These are phyloP conservation scores for Drosophila willistoni DNA, from an alignment of 1,140 invertebrate genomes.

Conservation along the genomic window DNA sequence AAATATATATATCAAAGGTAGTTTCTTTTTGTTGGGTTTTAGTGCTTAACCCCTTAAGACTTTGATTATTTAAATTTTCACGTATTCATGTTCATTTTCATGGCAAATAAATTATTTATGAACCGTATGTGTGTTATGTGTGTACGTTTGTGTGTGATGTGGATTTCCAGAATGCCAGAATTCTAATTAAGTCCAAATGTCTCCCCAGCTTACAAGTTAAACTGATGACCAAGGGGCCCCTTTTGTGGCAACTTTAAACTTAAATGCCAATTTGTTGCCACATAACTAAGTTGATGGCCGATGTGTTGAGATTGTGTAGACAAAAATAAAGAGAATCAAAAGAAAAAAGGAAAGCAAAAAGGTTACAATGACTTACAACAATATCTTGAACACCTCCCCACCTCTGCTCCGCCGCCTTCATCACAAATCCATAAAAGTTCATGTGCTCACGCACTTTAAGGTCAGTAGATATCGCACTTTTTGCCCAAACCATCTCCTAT, in stretches of 20 bases:
- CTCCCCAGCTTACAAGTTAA: constrained; percentile 49
- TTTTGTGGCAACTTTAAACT: constrained; percentile 9
- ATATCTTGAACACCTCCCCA: background rate
- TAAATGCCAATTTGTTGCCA: constrained; percentile 14
- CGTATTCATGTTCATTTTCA: constrained; percentile 49
- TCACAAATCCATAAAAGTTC: constrained; percentile 1
- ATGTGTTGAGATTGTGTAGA: constrained; percentile 49
- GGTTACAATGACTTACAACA: constrained; percentile 53
- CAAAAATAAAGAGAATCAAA: constrained; percentile 37
- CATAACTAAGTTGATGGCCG: constrained; percentile 25
- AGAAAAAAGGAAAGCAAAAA: constrained; percentile 22
- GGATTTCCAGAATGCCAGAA: constrained; percentile 37
- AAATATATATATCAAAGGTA: background rate
- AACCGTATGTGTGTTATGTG: constrained; percentile 31
- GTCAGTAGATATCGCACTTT: constrained; percentile 27
- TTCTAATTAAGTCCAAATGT: constrained; percentile 74
- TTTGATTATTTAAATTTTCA: constrained; percentile 78
- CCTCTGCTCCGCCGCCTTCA: too few species aligned
- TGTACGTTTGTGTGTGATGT: constrained; percentile 26
- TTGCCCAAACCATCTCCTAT: constrained; percentile 2
- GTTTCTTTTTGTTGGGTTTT: background rate
- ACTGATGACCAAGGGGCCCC: constrained; percentile 54
- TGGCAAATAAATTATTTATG: constrained; percentile 74
- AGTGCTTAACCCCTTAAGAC: constrained; percentile 22
- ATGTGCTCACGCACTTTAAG: constrained; percentile 40